Base-by-base conservation (phyloP, 2,888 invertebrate genomes). In the Chrysina gloriosa region DNA sequence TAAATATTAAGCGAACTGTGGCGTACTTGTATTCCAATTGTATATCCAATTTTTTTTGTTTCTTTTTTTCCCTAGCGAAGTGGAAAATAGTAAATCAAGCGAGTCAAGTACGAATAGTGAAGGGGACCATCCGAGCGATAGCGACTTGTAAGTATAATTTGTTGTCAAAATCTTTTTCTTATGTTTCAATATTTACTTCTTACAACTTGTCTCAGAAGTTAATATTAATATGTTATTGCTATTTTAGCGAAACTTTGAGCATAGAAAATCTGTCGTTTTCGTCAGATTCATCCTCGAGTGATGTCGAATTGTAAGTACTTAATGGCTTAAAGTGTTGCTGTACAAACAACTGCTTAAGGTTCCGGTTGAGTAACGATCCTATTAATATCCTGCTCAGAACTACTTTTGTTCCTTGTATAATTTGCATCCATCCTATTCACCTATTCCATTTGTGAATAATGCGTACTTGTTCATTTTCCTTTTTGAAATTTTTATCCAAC, bases 231-330 rank as follows among this genome's bases (percentile, higher is more conserved):
- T 45, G 4, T 42, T 36, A 4, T 63, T 63, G 29, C 23, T 23
- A 64, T 64, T 64, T 50, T 48, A 64, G 64, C 14, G 64, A 64
- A 9, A 48, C n/a, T 34, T 45, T 47, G 14, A 25, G 54, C 7
- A 19, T 42, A 23, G 48, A 29, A 21, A 58, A 16, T 11, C 29
- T 47, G 31, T 45, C 19, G n/a, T 16, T 58, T 7, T 34, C 58
- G 2, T 58, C 58, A 36, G 56, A 56, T 42, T 66, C 58, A 21
- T 52, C 69, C 14, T 69, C 70, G 9, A 70, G 70, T 47, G 71
- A 71, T 67, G 67, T 76, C 14, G 76, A 76, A 72, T 73, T 73
- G 77, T 77, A 71, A 75, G 75, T 72, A 68, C 5, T 23, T 23
- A 9, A 34, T 4, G 4, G 31, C 29, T 16, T 67, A 27, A n/a